phyloP scores from a whole-genome alignment of 1,140 invertebrate species.

The Ceratosolen fusciceps region DNA sequence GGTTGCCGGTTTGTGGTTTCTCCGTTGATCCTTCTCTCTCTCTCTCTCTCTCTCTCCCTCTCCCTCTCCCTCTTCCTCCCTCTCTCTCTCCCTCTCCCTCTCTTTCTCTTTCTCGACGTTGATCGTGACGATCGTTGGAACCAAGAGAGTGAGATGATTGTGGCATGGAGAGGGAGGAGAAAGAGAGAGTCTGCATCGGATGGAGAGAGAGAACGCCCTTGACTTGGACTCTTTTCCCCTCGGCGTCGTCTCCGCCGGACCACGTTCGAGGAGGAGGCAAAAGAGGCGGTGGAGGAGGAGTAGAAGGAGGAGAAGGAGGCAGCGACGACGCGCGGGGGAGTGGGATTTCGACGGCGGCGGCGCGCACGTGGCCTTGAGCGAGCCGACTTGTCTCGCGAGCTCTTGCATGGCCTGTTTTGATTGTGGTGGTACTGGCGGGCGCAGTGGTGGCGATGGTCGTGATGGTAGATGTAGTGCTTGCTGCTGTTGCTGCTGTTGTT shows the following conservation, averaged over 20 bases:
- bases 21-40: constrained; percentile 44
- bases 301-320: background rate
- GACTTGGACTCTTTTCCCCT: constrained; percentile 58
- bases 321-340: constrained; percentile 59
- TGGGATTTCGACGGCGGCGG: constrained; percentile 55
- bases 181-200: constrained; percentile 22
- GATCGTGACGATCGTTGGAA: background rate
- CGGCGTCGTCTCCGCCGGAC: background rate
- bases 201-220: constrained; percentile 64
- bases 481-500: background rate
- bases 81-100: constrained; percentile 40
- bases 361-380: constrained; percentile 62
- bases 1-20: constrained; percentile 30
- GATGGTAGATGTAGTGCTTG: background rate
- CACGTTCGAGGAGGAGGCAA: background rate
- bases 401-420: constrained; percentile 4
- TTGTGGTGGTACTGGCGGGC: background rate
- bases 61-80: background rate
- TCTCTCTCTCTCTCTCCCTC: constrained; percentile 3
- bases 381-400: constrained; percentile 63
- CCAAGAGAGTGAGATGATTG: background rate
- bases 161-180: too few species aligned
- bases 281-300: constrained; percentile 8
- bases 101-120: constrained; percentile 35
- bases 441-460: too few species aligned